Percentiles rank a stretch among this genome's conserved stretches.
phyloP scores from a whole-genome alignment of 2,888 invertebrate genomes.

The Tinea semifulvella region DNA sequence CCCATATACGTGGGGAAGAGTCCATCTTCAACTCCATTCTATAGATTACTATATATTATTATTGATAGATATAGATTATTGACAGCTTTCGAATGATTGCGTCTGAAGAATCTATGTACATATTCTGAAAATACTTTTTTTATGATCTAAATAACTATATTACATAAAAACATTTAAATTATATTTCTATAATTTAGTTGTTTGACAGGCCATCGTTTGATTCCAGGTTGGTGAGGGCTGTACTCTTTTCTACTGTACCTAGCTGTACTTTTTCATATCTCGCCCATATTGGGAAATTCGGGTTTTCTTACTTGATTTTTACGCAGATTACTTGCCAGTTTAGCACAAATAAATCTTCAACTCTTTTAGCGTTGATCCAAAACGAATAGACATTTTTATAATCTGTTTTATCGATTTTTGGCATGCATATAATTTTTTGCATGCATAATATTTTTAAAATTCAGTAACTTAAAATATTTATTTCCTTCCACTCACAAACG shows the following conservation, averaged over 20 bases:
- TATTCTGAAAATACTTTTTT: no score
- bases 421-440: not conserved
- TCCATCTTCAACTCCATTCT: no score
- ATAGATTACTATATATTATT: no score
- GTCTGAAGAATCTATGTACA: no score
- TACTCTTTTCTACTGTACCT: slow-evolving; percentile 76
- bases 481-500: no score
- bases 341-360: slow-evolving; percentile 94
- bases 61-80: no score
- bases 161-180: not conserved
- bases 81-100: no score
- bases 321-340: slow-evolving; percentile 84
- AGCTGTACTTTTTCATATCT: slow-evolving; percentile 95
- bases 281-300: slow-evolving; percentile 91
- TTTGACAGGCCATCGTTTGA: slow-evolving; percentile 72
- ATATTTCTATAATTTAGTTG: slow-evolving; percentile 35
- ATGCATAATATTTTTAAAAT: no score
- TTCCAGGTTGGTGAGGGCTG: slow-evolving; percentile 73
- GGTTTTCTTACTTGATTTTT: slow-evolving; percentile 85
- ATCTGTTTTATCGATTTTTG: no score
- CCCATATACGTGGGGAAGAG: no score
- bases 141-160: not conserved
- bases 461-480: no score
- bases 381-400: slow-evolving; percentile 62
- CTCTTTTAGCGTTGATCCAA: slow-evolving; percentile 84